A percentile compares a stretch with the other conserved stretches of the same genome.
phyloP scores from a whole-genome alignment of 2,113 vertebrate species.

The Emydocephalus ijimae region DNA sequence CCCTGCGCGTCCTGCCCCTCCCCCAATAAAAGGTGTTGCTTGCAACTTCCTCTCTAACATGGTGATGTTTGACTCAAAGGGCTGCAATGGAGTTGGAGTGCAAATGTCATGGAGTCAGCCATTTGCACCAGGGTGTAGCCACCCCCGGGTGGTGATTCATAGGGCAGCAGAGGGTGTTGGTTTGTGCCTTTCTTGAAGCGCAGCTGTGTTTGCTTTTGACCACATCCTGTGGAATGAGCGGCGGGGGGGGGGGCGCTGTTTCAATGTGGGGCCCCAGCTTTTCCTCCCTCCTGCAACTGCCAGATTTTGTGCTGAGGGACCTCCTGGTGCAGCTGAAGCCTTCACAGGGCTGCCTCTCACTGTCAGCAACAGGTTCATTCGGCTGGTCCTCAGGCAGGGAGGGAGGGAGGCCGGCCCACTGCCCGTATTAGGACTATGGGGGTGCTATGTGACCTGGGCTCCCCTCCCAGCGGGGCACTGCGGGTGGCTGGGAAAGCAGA shows the following conservation, averaged over 20 bases:
- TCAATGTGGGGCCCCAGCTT: background rate
- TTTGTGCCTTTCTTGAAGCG: background rate
- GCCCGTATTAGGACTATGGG: background rate
- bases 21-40: background rate
- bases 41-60: background rate
- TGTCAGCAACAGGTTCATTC: background rate
- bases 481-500: background rate
- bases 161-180: background rate
- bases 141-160: background rate
- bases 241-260: background rate
- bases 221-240: slow-evolving; percentile 15
- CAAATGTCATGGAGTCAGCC: background rate
- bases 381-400: background rate
- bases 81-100: background rate
- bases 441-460: background rate
- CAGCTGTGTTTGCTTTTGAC: background rate
- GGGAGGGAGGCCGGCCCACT: background rate
- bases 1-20: background rate
- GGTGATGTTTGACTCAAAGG: background rate
- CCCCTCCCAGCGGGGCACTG: background rate
- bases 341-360: too few relatives aligned
- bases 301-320: background rate
- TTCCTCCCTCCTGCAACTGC: background rate
- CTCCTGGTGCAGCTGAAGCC: background rate
- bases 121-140: background rate